These are phyloP conservation scores for Eolophus roseicapilla DNA, from an alignment of 2,113 vertebrate genomes.

Conservation along the genomic window DNA sequence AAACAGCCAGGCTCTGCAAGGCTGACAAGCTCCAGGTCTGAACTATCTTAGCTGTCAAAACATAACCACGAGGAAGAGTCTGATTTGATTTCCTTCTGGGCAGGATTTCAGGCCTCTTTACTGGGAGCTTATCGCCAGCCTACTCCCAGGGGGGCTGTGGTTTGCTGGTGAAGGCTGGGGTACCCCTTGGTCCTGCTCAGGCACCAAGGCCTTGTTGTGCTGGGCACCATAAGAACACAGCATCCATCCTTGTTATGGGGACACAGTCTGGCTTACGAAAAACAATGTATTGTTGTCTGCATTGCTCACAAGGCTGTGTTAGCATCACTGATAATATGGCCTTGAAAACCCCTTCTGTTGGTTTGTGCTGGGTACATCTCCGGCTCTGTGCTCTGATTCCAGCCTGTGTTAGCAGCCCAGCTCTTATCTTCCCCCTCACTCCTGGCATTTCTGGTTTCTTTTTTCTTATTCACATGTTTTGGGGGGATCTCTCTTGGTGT, in stretches of 20 bases:
- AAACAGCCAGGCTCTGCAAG: background rate
- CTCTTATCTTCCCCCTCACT: background rate
- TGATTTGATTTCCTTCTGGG: slow-evolving; percentile 5
- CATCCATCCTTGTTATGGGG: background rate
- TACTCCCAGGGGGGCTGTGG: background rate
- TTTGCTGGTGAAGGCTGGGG: background rate
- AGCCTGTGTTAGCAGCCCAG: background rate
- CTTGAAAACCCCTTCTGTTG: background rate
- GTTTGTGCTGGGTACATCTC: background rate
- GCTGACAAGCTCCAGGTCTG: background rate
- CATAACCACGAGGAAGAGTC: background rate
- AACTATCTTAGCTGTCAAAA: background rate
- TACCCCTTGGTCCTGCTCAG: background rate
- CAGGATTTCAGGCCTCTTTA: background rate
- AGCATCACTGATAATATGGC: background rate
- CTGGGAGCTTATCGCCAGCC: background rate
- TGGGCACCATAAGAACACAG: background rate
- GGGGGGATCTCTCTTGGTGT: background rate
- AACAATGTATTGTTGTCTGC: background rate
- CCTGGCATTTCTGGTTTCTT: background rate
- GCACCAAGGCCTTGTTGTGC: rapidly evolving
- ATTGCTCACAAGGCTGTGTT: background rate
- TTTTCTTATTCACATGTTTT: background rate
- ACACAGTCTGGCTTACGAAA: background rate
- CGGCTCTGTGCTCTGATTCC: background rate